A percentile compares a stretch with the other conserved stretches of the same genome.
Conservation (phyloP, 2,113 vertebrate genomes). For the Gasterosteus aculeatus region DNA sequence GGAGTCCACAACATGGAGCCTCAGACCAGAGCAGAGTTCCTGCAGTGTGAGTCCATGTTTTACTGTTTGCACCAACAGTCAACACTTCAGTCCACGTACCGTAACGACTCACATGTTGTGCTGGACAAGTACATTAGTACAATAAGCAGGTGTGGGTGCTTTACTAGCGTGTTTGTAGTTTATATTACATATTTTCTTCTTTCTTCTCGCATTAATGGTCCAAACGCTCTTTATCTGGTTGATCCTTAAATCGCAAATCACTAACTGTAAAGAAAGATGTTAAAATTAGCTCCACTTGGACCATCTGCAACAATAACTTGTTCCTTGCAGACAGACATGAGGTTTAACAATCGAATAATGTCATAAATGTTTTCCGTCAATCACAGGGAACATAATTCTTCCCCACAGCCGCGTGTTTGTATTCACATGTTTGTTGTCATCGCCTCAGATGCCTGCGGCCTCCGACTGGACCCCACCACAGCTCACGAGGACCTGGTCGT, state of each 20-base stretch:
- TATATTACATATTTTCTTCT: not conserved
- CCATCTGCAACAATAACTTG: not conserved
- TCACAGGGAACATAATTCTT: not conserved
- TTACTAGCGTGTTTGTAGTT: not conserved
- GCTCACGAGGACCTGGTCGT: conserved; percentile 56
- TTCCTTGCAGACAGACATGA: not conserved
- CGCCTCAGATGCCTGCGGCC: conserved; percentile 60
- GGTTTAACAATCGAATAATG: not conserved
- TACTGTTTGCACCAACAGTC: not conserved
- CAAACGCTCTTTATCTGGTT: not conserved
- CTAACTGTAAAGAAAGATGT: not conserved
- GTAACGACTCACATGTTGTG: not conserved
- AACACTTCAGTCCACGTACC: not conserved
- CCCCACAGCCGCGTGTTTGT: not conserved
- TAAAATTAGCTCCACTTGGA: not conserved
- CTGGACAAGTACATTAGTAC: not conserved
- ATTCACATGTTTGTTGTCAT: not conserved
- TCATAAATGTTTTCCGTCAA: not conserved
- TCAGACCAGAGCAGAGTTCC: conserved; percentile 64
- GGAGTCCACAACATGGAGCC: conserved; percentile 31
- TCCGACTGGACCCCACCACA: conserved; percentile 61
- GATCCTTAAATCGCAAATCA: not conserved
- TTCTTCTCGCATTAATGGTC: not conserved
- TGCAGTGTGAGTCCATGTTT: conserved; percentile 60
- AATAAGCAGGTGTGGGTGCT: not conserved